Base-by-base conservation (phyloP, 2,113 vertebrate species). In the Percina caprodes region DNA sequence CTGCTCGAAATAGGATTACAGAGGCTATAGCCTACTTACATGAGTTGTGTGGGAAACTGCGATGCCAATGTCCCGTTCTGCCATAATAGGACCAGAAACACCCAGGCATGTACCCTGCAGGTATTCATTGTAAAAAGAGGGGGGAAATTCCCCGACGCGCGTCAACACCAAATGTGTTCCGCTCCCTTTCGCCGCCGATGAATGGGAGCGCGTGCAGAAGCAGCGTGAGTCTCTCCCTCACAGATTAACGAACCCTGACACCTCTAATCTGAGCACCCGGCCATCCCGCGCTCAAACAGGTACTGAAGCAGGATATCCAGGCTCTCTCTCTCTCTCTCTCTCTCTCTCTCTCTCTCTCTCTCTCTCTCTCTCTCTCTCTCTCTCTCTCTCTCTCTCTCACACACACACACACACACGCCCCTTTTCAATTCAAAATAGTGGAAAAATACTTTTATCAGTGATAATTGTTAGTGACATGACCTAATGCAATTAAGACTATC, bases 1-100 rank as follows among this genome's bases (percentile, higher is more conserved):
- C 19, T 74, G 79, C 45, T 54, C 12, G 24, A 60, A 65, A 79
- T 30, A 33, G 85, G 84, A 90, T 84, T 88, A 88, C 0, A 59
- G 26, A 6, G 42, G 39, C n/a, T 61, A 14, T 91, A 42, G 39
- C 39, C 39, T 42, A 98, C 97, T 98, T 95, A 98, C 98, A 96
- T 96, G 91, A 95, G 93, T 79, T 96, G 93, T 7, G 96, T 95
- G 8, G 98, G 98, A 83, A 99, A 99, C 74, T 97, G 96, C 86
- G 96, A 96, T 49, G 96, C 95, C 81, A 94, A 92, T 83, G 92
- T 95, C 62, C 90, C 82, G 85, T 95, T 92, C 80, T 93, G 85
- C 76, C 95, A 94, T 46, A 96, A 93, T 86, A 97, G 94, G 88
- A 97, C 89, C 87, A 96, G 94, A 86, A 97, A 90, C 89, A 95